Percentiles rank a stretch among this genome's conserved stretches.
Conservation (phyloP, 2,888 invertebrate species). For the Candidula unifasciata region DNA sequence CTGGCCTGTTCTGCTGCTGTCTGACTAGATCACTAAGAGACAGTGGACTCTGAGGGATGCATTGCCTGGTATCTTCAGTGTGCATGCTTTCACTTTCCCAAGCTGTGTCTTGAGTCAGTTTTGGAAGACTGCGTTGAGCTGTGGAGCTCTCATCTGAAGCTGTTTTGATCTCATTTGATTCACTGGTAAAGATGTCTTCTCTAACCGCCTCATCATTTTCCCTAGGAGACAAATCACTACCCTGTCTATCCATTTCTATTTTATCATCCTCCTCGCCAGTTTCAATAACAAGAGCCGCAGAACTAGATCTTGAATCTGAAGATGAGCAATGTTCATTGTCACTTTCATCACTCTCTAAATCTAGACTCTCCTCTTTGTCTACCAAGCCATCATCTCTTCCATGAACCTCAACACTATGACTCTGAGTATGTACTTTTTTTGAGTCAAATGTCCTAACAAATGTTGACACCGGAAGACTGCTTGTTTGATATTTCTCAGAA, state of each 20-base stretch:
- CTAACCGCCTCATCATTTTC: not conserved
- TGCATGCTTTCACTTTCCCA: constrained; percentile 23
- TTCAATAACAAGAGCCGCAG: constrained; percentile 44
- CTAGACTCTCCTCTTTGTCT: constrained; percentile 20
- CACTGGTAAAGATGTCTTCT: not conserved
- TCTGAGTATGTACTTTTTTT: not conserved
- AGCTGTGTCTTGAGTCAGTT: constrained; percentile 11
- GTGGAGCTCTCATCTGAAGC: not conserved
- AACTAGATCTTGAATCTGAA: constrained; percentile 34
- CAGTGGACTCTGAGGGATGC: constrained; percentile 42
- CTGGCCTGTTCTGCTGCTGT: constrained; percentile 24
- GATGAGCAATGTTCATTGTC: constrained; percentile 31
- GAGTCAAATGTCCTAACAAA: not conserved
- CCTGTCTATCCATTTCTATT: constrained; percentile 18
- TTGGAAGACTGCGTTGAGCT: not conserved
- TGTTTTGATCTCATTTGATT: not conserved
- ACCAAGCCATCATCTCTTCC: not conserved
- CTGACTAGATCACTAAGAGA: constrained; percentile 44
- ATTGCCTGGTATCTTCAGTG: constrained; percentile 16
- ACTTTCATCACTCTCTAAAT: constrained; percentile 30
- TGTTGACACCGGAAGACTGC: not conserved
- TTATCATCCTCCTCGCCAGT: constrained; percentile 46
- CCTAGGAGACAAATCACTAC: constrained; percentile 5
- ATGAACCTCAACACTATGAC: not conserved
- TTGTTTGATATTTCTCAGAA: not conserved